Percentiles rank a stretch among this genome's conserved stretches.
Evolutionary conservation across 1,140 invertebrate species (phyloP).

Genomic region (Capitella teleta): DNA sequence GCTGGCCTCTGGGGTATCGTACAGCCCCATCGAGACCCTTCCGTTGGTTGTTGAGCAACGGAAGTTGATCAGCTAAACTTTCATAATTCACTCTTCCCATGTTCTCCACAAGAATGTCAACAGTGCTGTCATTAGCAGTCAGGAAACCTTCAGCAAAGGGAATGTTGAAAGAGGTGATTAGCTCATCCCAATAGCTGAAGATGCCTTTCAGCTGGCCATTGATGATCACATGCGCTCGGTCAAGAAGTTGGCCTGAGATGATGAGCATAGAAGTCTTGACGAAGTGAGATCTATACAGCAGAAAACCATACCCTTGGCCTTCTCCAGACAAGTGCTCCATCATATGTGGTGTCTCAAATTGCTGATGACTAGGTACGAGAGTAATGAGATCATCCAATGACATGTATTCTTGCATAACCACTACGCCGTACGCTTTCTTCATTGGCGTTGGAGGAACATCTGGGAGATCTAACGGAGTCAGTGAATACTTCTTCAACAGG

Average conservation of each 20-base stretch:
- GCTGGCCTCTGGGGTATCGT: neutral
- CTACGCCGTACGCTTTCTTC: neutral
- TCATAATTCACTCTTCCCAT: slow-evolving; percentile 43
- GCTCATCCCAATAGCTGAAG: too few relatives aligned
- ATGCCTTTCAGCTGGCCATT: neutral
- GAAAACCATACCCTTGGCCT: neutral
- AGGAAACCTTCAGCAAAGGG: neutral
- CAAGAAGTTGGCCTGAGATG: neutral
- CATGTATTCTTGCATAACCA: neutral
- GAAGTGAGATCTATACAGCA: neutral
- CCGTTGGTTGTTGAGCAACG: slow-evolving; percentile 22
- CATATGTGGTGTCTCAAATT: neutral
- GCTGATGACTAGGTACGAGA: neutral
- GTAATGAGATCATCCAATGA: neutral
- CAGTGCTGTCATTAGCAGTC: too few relatives aligned
- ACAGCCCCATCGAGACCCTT: slow-evolving; percentile 31
- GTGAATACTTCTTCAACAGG: slow-evolving; percentile 1
- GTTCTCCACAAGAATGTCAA: slow-evolving; percentile 48
- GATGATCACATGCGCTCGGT: neutral
- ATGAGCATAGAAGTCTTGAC: neutral
- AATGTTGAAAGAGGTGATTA: neutral
- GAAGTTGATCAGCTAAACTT: too few relatives aligned
- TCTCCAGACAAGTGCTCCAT: neutral
- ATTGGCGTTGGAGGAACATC: neutral
- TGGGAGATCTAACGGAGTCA: neutral